phyloP scores from a whole-genome alignment of 2,797 vertebrate genomes.

The Hephaestus fuliginosus region DNA sequence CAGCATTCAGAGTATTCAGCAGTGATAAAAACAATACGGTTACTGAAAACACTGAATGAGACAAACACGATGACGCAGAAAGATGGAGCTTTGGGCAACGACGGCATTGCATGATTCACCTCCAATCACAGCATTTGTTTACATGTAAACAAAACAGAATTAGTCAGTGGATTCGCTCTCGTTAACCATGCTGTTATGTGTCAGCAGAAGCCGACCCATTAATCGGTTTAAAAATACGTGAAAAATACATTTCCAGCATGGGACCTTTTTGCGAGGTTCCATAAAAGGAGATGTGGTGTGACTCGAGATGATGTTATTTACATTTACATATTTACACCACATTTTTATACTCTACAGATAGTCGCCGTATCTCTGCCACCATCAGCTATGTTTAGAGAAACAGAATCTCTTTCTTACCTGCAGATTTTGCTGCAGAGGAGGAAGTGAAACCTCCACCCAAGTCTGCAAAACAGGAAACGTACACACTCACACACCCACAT shows the following conservation, averaged over 20 bases:
- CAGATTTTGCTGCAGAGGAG: neutral
- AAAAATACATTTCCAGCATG: neutral
- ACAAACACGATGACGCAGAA: neutral
- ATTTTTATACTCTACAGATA: neutral
- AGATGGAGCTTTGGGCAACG: neutral
- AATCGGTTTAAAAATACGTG: neutral
- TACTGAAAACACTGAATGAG: neutral
- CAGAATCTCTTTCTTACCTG: neutral
- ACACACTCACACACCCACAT: conserved; percentile 13
- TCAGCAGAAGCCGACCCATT: neutral
- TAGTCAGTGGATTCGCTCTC: neutral
- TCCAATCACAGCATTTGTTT: neutral
- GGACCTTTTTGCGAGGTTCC: neutral
- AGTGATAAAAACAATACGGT: neutral
- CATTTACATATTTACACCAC: neutral
- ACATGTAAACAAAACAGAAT: neutral
- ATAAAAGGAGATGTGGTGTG: neutral
- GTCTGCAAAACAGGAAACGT: conserved; percentile 33
- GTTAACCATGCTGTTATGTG: neutral
- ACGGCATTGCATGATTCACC: neutral
- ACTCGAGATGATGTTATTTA: neutral
- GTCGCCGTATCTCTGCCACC: neutral
- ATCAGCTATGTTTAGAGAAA: too few relatives aligned
- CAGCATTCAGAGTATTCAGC: neutral
- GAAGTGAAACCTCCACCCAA: conserved; percentile 47